Evolutionary conservation across 1,140 invertebrate species (phyloP), one percentile per base, ranked within the genome.

Genomic region (Reticulitermes speratus): DNA sequence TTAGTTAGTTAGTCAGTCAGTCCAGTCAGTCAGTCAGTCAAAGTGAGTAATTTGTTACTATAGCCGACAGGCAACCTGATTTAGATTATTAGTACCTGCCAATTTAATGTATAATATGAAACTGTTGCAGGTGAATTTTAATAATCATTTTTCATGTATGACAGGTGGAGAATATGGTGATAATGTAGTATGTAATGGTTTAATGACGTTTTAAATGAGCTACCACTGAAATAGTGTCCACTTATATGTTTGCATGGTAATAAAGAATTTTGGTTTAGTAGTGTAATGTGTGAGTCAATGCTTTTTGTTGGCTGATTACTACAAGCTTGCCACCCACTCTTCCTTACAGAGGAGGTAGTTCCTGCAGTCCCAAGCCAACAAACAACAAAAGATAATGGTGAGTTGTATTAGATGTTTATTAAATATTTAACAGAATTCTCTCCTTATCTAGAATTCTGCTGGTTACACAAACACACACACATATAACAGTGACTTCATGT

Each of bases 331-430:
- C 65, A 75, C 85, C 85, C 52, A 44, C 25, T 85, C 75, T 85
- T 82, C 85, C 85, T 85, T 85, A 75, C 85, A 85, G 85, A 82
- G 65, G 52, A 59, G 25, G 30, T 84, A 59, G 86, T 23, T 19
- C 86, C 82, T 23, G 82, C 82, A 25, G 86, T 86, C 82, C 83
- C 86, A 25, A 86, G 83, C 30, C 86, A 86, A 48, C 48, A 65
- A 82, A 48, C 86, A 30, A 84, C 82, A 38, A 86, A 86, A 86
- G 86, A 84, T 25, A 83, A 44, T 84, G 86, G 86, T 86, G 48
- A 86, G 86, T 86, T 44, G 9, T 25, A 75, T 25, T 30, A 25
- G 25, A 75, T 9, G n/a, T 75, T 30, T 30, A 75, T 75, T n/a
- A 75, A 9, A 30, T 75, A 75, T 30, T n/a, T 75, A 30, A 75